Conservation (phyloP, 1,140 invertebrate species). For the Zaprionus africanus region DNA sequence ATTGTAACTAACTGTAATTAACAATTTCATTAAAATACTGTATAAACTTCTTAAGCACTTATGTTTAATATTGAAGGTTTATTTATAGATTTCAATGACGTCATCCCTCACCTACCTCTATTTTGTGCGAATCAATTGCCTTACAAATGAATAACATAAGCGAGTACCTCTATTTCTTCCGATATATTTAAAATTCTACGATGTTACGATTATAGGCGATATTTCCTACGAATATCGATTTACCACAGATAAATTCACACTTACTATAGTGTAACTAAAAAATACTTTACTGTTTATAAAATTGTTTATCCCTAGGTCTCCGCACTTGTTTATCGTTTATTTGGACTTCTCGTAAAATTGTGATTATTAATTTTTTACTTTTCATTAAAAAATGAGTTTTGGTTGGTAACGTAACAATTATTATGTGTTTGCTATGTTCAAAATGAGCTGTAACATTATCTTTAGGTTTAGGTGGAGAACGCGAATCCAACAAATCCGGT, state of each 20-base stretch:
- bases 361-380: too few species aligned
- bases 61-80: not conserved
- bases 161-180: not conserved
- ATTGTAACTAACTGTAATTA: not conserved
- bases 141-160: not conserved
- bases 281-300: too few species aligned
- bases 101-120: slow-evolving; percentile 34
- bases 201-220: too few species aligned
- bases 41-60: not conserved
- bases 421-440: too few species aligned
- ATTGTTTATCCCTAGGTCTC: not conserved
- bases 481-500: not conserved
- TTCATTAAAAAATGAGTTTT: slow-evolving; percentile 84
- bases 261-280: too few species aligned
- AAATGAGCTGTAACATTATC: too few species aligned
- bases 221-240: too few species aligned
- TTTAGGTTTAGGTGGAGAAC: slow-evolving; percentile 68
- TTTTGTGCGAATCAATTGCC: slow-evolving; percentile 16
- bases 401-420: slow-evolving; percentile 45
- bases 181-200: too few species aligned
- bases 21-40: not conserved
- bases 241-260: too few species aligned
- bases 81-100: slow-evolving; percentile 28
- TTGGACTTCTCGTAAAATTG: too few species aligned
- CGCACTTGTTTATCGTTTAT: not conserved